Evolutionary conservation across 2,888 invertebrate genomes (phyloP), one percentile per base, ranked within the genome.

Genomic region (Spodoptera exigua): DNA sequence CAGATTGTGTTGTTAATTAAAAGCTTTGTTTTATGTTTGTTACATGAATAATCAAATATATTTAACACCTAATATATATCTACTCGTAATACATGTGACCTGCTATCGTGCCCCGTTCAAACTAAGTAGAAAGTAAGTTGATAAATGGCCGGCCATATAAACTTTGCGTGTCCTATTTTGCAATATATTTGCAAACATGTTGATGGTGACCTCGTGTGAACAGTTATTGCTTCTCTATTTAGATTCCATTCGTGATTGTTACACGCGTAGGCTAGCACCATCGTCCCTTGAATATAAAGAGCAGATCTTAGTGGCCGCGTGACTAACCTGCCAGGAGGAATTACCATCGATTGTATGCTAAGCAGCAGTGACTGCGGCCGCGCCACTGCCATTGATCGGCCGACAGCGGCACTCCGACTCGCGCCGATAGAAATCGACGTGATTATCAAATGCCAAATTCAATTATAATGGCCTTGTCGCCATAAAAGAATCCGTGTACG

Each of bases 271-370:
- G 89, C 87, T 83, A 79, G 80, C 79, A 70, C 74, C 65, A 65
- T 76, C 82, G 81, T 80, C 80, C 74, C 71, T 79, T 81, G 92
- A 87, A 93, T 93, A 90, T 86, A 87, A 91, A 93, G 78, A 65
- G 73, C 70, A 79, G 83, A 89, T 90, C 87, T 84, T 79, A 89
- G 81, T 78, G 67, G 77, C 90, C 89, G 91, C 92, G 87, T 93
- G 92, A 92, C 91, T 66, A 69, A 92, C 86, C 85, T 86, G 86
- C 80, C 82, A 83, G 85, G 75, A 88, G 89, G 91, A 86, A 88
- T 92, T 89, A 89, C 89, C 86, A 86, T 63, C 88, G 87, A 92
- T 92, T 93, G 93, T 93, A 93, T 92, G 92, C 88, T 87, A 92
- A 93, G 70, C 78, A 87, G 83, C 69, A 55, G 59, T 79, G 72